These are phyloP conservation scores for Diacarnus erythraeanus DNA, from an alignment of 37 sponge, comb jelly and placozoan species.

Conservation along the genomic window DNA sequence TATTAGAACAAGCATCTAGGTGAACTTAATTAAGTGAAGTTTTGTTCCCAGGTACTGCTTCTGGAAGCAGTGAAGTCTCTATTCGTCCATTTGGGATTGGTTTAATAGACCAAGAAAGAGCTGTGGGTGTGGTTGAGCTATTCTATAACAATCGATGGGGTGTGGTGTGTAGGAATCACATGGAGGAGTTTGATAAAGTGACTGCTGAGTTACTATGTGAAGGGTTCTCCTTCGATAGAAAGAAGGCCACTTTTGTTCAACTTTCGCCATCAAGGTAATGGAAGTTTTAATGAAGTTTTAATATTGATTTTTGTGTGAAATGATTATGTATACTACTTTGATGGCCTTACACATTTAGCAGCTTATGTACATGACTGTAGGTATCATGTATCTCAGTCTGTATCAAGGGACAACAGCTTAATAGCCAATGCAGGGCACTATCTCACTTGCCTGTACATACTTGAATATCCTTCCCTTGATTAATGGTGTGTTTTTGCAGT, in stretches of 20 bases:
- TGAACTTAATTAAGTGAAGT: background rate
- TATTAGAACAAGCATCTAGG: background rate
- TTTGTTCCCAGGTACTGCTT: background rate
- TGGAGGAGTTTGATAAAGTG: background rate
- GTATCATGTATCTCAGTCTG: too few species aligned
- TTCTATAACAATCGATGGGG: conserved; percentile 28
- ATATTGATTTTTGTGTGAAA: conserved; percentile 20
- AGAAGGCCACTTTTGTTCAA: background rate
- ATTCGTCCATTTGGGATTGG: conserved; percentile 33
- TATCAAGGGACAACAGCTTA: too few species aligned
- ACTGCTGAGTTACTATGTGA: background rate
- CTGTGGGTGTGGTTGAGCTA: conserved; percentile 31
- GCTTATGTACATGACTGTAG: too few species aligned
- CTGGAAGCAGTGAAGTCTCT: background rate
- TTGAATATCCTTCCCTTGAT: background rate
- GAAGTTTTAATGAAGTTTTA: too few species aligned
- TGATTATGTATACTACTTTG: background rate
- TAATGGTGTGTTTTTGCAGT: background rate
- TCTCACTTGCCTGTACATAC: too few species aligned
- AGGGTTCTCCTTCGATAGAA: background rate
- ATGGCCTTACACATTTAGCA: too few species aligned
- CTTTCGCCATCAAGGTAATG: conserved; percentile 2
- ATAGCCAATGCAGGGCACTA: too few species aligned
- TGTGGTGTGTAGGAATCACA: conserved; percentile 5
- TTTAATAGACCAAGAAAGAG: background rate